Evolutionary conservation across 2,888 invertebrate genomes (phyloP), one percentile per base, ranked within the genome.

Genomic region (Drosophila basisetae): DNA sequence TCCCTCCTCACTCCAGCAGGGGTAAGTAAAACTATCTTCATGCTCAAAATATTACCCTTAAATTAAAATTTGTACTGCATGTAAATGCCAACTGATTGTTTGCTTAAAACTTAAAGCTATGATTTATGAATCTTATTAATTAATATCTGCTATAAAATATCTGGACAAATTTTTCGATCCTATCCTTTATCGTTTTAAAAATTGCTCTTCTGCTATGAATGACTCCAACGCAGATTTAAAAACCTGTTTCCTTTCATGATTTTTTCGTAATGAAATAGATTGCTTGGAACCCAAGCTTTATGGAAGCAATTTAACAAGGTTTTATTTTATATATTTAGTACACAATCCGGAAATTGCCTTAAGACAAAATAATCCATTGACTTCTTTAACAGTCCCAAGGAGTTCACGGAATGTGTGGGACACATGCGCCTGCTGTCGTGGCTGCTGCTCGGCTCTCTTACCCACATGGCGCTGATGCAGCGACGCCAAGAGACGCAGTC

Each of bases 391-490:
- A 97, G 98, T 9, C 97, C 97, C 0, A 96, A 98, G 80, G 99
- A 99, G 92, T 98, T 99, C 91, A 95, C 96, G n/a, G 99, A 99
- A 92, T 99, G 98, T 92, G 97, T 99, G 77, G 96, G 96, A 1
- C 99, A 99, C 92, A 97, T 99, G 92, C 96, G 99, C 18, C 95
- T 99, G 56, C 94, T 99, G 64, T 99, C 99, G 0, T 99, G 99
- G 99, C 94, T 99, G 70, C 94, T 99, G 89, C 95, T 99, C 90
- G 99, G 99, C 49, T 97, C 99, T n/a, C 95, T 99, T 67, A 97
- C 96, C 64, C 97, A 98, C 93, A 96, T 96, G 54, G 96, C 97
- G 1, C 94, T 97, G n/a, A 84, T 91, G 74, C 91, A 93, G 58
- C 83, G 89, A 5, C 91, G 91, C 31, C 79, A 90, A 10, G 89